phyloP scores from a whole-genome alignment of 64 coral and sea anemone genomes.

The Actinia equina region DNA sequence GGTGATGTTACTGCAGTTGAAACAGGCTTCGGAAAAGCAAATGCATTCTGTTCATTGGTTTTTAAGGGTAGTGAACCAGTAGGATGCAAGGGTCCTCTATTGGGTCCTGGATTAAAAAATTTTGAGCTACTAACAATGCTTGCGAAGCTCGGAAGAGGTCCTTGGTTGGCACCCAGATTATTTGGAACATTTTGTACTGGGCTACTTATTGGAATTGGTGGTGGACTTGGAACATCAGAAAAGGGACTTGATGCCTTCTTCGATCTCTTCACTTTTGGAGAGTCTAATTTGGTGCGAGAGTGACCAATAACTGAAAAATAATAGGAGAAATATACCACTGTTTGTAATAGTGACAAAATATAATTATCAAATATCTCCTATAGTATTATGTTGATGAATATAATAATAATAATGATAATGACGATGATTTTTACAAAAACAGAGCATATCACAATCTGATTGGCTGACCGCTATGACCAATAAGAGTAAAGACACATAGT shows the following conservation, averaged over 20 bases:
- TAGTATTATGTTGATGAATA: too few relatives aligned
- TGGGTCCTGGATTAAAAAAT: slow-evolving; percentile 68
- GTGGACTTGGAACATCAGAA: slow-evolving; percentile 37
- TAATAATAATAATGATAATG: too few relatives aligned
- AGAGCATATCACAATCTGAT: too few relatives aligned
- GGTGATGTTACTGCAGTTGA: not conserved
- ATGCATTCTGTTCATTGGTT: slow-evolving; percentile 2
- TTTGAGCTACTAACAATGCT: slow-evolving; percentile 93
- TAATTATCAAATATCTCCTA: not conserved
- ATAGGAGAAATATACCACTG: not conserved
- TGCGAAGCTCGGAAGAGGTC: slow-evolving; percentile 87
- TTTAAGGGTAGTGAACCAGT: not conserved
- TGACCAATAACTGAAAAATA: slow-evolving; percentile 9
- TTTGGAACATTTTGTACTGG: slow-evolving; percentile 94
- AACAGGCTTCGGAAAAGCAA: not conserved
- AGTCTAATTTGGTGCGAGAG: not conserved
- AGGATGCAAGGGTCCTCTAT: slow-evolving; percentile 29
- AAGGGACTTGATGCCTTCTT: slow-evolving; percentile 8
- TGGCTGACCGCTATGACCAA: too few relatives aligned
- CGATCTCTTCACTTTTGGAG: slow-evolving; percentile 8
- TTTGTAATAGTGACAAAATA: not conserved
- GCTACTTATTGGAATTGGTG: slow-evolving; percentile 58
- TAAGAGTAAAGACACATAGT: too few relatives aligned
- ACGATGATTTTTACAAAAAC: too few relatives aligned
- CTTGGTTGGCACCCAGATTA: slow-evolving; percentile 77